A percentile compares a stretch with the other conserved stretches of the same genome.
Evolutionary conservation across 2,797 vertebrate genomes (phyloP).

Genomic region (Sarcoramphus papa): DNA sequence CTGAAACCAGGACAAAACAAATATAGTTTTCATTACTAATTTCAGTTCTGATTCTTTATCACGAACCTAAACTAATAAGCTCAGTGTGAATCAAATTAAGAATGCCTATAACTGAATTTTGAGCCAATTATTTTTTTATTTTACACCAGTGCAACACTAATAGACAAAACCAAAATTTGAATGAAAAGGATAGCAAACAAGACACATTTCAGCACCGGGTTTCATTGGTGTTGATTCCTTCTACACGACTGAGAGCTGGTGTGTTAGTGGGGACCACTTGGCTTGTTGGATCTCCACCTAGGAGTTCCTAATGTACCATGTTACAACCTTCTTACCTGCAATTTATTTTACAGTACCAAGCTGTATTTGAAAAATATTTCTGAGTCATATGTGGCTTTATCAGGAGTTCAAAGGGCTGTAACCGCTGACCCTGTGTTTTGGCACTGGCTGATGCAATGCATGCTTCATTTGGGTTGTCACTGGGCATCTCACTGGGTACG

Average conservation of each 20-base stretch:
- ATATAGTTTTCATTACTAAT: neutral
- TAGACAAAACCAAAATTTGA: neutral
- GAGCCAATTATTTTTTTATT: neutral
- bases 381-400: neutral
- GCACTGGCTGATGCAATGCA: neutral
- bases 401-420: neutral
- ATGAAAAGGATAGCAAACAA: neutral
- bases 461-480: neutral
- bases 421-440: accelerated
- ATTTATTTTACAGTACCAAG: neutral
- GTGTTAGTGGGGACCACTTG: accelerated
- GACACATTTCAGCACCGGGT: neutral
- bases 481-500: neutral
- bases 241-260: neutral
- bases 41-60: neutral
- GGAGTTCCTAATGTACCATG: neutral
- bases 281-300: neutral
- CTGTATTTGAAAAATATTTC: neutral
- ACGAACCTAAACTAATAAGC: neutral
- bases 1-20: too few relatives aligned
- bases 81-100: neutral
- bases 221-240: neutral
- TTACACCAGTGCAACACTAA: neutral
- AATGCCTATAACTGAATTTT: neutral
- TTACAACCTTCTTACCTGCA: neutral